Evolutionary conservation across 2,113 vertebrate species (phyloP), one percentile per base, ranked within the genome.

Genomic region (Cephalopterus ornatus): DNA sequence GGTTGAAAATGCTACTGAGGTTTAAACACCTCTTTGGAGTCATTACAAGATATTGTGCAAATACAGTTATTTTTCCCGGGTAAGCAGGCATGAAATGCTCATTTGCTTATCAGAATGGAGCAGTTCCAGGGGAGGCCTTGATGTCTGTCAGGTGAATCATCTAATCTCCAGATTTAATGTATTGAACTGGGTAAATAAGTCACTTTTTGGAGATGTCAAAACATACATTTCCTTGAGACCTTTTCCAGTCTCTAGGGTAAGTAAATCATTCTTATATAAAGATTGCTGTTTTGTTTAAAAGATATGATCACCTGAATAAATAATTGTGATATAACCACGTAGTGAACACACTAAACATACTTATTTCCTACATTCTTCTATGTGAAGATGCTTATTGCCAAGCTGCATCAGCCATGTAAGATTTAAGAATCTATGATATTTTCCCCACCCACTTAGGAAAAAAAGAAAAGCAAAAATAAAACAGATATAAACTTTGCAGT

Each of bases 61-160:
- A 93, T 80, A 55, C 27, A 89, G 77, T 88, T 92, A 77, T 88
- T 92, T 95, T 87, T 88, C 74, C 66, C 21, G 71, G 14, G 65
- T 82, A 93, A 94, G 70, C 50, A 88, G 56, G 46, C 84, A 81
- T 89, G 71, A 95, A 94, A 93, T 65, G 55, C 80, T 72, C 28
- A 8, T 95, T 95, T 88, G 59, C 93, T 94, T 96, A 93, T 92
- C 92, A 85, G 82, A 92, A 95, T 3, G 14, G 91, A 95, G 76
- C 61, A 90, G 77, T 92, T 96, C 65, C 44, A 88, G 39, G 27
- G 77, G 88, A 93, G 55, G 56, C 28, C 85, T 83, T 86, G 84
- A 67, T 93, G 42, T 89, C 89, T 94, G 89, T 82, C 89, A 95
- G 96, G 87, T 92, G 88, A 95, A 90, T 95, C 77, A 94, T 71